phyloP scores from a whole-genome alignment of 2,797 vertebrate genomes.

The Sebastes jordani region DNA sequence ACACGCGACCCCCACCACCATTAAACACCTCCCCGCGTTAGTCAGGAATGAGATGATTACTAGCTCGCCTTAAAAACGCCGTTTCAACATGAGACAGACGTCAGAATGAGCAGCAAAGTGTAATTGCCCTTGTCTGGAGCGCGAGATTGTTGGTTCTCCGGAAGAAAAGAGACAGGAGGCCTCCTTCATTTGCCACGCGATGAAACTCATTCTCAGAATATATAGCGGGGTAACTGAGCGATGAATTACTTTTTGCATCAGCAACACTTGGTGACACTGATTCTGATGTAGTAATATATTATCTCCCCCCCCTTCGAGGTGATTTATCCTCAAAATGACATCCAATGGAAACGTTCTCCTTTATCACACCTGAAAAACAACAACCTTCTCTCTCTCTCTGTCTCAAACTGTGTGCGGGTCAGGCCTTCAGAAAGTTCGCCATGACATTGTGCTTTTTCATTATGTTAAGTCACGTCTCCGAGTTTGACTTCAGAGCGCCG shows the following conservation, averaged over 20 bases:
- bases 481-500: conserved; percentile 37
- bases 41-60: conserved; percentile 54
- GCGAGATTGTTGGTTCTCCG: conserved; percentile 47
- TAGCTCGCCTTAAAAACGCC: conserved; percentile 52
- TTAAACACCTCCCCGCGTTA: conserved; percentile 29
- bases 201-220: conserved; percentile 64
- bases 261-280: conserved; percentile 63
- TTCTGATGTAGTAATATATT: conserved; percentile 70
- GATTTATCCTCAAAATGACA: conserved; percentile 60
- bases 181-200: conserved; percentile 67
- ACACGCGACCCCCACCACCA: background rate
- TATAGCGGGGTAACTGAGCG: conserved; percentile 72
- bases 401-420: background rate
- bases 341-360: conserved; percentile 21
- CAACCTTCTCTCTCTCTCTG: background rate
- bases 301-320: conserved; percentile 47
- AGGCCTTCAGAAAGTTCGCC: background rate
- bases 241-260: conserved; percentile 77
- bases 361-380: conserved; percentile 20
- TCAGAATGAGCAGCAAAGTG: conserved; percentile 19
- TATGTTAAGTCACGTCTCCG: conserved; percentile 52
- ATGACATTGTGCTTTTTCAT: conserved; percentile 33
- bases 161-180: conserved; percentile 52
- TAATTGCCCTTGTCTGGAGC: conserved; percentile 68
- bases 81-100: conserved; percentile 43